A percentile compares a stretch with the other conserved stretches of the same genome.
Evolutionary conservation across 2,113 vertebrate genomes (phyloP).

Genomic region (Mesitornis unicolor): DNA sequence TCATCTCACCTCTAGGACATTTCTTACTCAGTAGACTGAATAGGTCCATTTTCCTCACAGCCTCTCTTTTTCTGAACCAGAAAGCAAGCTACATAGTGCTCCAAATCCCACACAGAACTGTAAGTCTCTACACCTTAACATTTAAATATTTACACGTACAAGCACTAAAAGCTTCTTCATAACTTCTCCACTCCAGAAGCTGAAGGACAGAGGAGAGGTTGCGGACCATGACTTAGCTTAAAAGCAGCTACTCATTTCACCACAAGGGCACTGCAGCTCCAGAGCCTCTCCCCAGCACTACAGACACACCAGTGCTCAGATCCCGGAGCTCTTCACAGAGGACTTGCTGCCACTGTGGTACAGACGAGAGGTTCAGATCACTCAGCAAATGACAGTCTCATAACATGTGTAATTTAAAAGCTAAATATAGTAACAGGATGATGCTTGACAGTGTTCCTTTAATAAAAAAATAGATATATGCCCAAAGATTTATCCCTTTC

Average conservation of each 20-base stretch:
- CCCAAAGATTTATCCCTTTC: background rate
- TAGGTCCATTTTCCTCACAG: background rate
- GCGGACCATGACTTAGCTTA: background rate
- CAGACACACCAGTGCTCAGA: background rate
- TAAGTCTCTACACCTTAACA: background rate
- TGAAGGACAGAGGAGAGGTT: background rate
- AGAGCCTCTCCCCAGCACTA: background rate
- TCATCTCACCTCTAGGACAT: background rate
- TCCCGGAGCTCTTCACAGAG: background rate
- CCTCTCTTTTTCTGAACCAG: background rate
- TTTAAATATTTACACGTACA: background rate
- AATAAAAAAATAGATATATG: background rate
- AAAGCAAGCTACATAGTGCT: background rate
- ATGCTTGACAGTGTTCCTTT: background rate
- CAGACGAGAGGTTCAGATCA: background rate
- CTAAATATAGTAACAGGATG: background rate
- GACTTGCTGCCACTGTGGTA: background rate
- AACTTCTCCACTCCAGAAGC: background rate
- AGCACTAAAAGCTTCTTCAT: background rate
- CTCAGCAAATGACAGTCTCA: background rate
- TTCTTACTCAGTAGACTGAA: background rate
- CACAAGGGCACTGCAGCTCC: background rate
- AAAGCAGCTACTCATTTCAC: background rate
- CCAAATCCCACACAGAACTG: background rate
- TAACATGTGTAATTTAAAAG: background rate